phyloP scores from a whole-genome alignment of 2,797 vertebrate species.

The Pristis pectinata region DNA sequence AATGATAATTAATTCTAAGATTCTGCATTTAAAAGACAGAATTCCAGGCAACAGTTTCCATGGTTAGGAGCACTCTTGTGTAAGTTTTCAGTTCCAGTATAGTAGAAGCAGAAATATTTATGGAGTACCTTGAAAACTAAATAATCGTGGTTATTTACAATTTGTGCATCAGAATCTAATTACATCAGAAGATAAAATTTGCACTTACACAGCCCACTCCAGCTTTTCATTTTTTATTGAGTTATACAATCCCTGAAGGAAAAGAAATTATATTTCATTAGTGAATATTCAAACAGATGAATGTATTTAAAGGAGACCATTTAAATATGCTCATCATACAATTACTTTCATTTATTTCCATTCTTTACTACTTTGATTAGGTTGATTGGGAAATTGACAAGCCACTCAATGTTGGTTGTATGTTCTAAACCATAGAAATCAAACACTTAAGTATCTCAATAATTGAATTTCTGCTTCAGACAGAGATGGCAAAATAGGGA shows the following conservation, averaged over 20 bases:
- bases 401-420: not conserved
- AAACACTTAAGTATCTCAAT: not conserved
- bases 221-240: conserved; percentile 97
- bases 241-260: conserved; percentile 80
- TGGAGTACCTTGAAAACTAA: not conserved
- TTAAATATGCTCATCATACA: not conserved
- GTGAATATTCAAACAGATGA: not conserved
- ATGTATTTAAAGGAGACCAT: not conserved
- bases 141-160: not conserved
- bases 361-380: not conserved
- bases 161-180: not conserved
- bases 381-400: not conserved
- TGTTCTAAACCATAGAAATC: not conserved
- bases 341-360: not conserved
- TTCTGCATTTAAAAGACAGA: not conserved
- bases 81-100: not conserved
- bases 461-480: not conserved
- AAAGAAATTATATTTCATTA: conserved; percentile 41
- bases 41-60: not conserved
- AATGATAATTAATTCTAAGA: not conserved
- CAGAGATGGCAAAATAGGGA: not conserved
- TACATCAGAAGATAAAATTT: not conserved
- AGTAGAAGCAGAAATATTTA: not conserved
- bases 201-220: conserved; percentile 95
- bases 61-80: not conserved